Conservation (phyloP, 2,797 vertebrate species). For the Notamacropus eugenii region DNA sequence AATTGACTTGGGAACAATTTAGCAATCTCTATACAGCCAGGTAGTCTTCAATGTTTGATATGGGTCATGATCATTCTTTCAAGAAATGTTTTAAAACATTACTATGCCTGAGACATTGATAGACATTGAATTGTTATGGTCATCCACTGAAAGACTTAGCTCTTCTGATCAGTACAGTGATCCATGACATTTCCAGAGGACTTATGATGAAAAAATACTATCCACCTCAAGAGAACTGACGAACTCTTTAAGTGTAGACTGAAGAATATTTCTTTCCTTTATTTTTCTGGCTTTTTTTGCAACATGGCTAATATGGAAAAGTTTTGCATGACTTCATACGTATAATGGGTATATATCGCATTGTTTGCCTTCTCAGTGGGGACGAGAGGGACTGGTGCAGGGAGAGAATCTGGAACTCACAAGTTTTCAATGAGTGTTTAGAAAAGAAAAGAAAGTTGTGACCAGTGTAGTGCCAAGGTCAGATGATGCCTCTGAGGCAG, state of each 20-base stretch:
- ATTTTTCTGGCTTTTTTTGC: background rate
- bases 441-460: background rate
- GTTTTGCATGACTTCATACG: background rate
- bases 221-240: background rate
- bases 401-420: background rate
- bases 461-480: rapidly evolving
- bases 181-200: background rate
- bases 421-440: background rate
- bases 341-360: background rate
- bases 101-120: background rate
- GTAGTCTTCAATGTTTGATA: background rate
- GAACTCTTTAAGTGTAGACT: background rate
- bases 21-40: background rate
- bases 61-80: background rate
- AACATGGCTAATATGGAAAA: background rate
- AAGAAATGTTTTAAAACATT: background rate
- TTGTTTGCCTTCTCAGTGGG: background rate
- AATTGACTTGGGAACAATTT: background rate
- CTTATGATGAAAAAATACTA: background rate
- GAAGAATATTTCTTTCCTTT: background rate
- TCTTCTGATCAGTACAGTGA: background rate
- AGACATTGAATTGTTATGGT: background rate
- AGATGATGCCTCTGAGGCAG: rapidly evolving
- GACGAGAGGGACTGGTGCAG: too few relatives aligned
- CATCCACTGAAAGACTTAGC: background rate